Base-by-base conservation (phyloP, 2,888 invertebrate genomes). In the Tholera decimalis region DNA sequence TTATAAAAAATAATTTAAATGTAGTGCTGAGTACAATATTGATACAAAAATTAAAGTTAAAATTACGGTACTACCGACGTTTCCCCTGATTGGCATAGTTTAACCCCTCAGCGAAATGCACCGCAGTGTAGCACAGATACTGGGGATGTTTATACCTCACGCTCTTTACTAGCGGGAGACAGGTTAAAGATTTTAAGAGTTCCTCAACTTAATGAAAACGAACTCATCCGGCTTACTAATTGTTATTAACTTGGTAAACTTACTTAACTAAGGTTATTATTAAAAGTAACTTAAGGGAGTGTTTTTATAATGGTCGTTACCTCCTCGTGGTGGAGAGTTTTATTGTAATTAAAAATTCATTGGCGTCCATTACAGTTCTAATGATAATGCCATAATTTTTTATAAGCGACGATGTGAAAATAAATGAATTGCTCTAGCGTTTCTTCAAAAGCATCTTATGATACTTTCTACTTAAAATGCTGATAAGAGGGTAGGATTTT, bases 171-270 rank as follows among this genome's bases (percentile, higher is more conserved):
- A 33, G 8, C 15, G 1, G 26, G 46, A 60, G 54, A 67, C 60
- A 65, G 73, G 64, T 61, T 72, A 51, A 66, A 53, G 44, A 61
- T 66, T 65, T 63, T 60, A 65, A 67, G 61, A 64, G 56, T 46
- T 66, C 51, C 58, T 73, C 33, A 51, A 60, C 39, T 59, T 76
- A 78, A 76, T 70, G 76, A 61, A 50, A 65, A 76, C 50, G 18
- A 73, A 64, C 67, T 66, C 65, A 56, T 57, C 54, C 15, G 18
- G 35, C 57, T 49, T 58, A 50, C 67, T 68, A 80, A 71, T 81
- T 79, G 67, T 65, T 76, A 76, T 80, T 78, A 73, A 76, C 73
- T 80, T 70, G 15, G 73, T 43, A 57, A 73, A 80, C 63, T 65
- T 64, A 74, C 56, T 65, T 66, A 67, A 54, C 62, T 56, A 26